Evolutionary conservation across 2,113 vertebrate species (phyloP).

Genomic region (zebrafish (Danio rerio)): GRCz12tu NC_133194.1:36591501-36592000

Average conservation of each 20-base stretch:
- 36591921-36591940: constrained; percentile 41
- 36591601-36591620: background rate
- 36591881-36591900: constrained; percentile 50
- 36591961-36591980: constrained; percentile 47
- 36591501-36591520: too few relatives aligned
- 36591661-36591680: too few relatives aligned
- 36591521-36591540: too few relatives aligned
- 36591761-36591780: background rate
- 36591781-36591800: too few relatives aligned
- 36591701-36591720: background rate
- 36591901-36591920: constrained; percentile 61
- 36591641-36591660: background rate
- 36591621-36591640: background rate
- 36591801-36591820: background rate
- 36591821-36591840: background rate
- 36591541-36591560: too few relatives aligned
- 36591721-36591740: background rate
- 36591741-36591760: background rate
- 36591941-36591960: constrained; percentile 29
- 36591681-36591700: too few relatives aligned
- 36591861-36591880: constrained; percentile 3
- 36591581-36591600: too few relatives aligned
- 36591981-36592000: constrained; percentile 52
- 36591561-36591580: too few relatives aligned
- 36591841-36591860: too few relatives aligned